Conservation (phyloP, 2,888 invertebrate species). For the Parelbella ahira region DNA sequence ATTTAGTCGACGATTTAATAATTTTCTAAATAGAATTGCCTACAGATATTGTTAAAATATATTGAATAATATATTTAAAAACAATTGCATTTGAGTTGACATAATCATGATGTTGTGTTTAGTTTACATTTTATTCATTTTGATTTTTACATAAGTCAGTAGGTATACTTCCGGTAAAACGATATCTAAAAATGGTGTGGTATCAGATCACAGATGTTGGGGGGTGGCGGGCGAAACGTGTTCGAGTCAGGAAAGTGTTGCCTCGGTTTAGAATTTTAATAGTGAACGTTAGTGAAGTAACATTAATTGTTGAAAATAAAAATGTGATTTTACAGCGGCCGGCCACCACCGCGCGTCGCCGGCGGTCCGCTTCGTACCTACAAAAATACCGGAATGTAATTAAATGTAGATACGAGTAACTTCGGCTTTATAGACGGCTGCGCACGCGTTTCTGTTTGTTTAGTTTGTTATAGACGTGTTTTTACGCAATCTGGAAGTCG, state of each 20-base stretch:
- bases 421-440: conserved; percentile 78
- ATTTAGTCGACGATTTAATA: no score
- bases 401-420: conserved; percentile 71
- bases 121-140: no score
- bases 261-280: conserved; percentile 1
- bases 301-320: conserved; percentile 20
- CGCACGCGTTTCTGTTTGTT: conserved; percentile 73
- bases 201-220: no score
- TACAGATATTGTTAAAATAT: no score
- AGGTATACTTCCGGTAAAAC: conserved; percentile 3
- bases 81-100: no score
- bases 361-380: conserved; percentile 74
- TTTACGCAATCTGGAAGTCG: conserved; percentile 81
- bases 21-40: no score
- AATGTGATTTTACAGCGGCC: conserved; percentile 26
- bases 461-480: conserved; percentile 77
- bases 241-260: neutral
- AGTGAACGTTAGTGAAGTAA: conserved; percentile 25
- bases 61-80: no score
- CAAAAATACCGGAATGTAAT: conserved; percentile 79
- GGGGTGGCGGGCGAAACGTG: neutral
- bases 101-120: no score
- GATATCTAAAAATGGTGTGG: neutral
- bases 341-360: conserved; percentile 65
- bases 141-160: no score